Evolutionary conservation across 35 echinoderm and acorn worm genomes (phyloP).

Genomic region (Ptychodera flava): DNA sequence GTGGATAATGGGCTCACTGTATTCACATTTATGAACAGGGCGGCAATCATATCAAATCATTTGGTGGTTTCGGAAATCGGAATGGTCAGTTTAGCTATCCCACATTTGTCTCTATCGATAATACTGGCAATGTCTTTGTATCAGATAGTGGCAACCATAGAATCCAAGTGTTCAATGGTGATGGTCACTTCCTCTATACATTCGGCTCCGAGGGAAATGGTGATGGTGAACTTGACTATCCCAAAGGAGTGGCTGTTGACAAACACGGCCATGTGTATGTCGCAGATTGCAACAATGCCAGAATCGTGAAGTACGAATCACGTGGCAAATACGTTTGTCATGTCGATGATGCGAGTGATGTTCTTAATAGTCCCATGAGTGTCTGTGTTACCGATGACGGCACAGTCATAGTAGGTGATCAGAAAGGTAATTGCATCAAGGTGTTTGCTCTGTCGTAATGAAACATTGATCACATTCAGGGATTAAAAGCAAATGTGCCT

Average conservation of each 20-base stretch:
- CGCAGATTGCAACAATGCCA: neutral
- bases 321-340: constrained; percentile 11
- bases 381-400: constrained; percentile 37
- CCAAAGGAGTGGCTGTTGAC: neutral
- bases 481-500: too few relatives aligned
- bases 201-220: neutral
- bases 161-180: neutral
- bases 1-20: too few relatives aligned
- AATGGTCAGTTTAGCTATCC: neutral
- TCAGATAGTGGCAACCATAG: neutral
- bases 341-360: constrained; percentile 48
- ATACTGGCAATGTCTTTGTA: neutral
- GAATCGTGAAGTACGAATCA: neutral
- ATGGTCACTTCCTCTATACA: neutral
- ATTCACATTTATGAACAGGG: neutral
- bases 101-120: neutral
- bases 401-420: neutral
- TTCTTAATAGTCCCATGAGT: constrained; percentile 36
- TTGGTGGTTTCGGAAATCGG: neutral
- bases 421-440: neutral
- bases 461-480: too few relatives aligned
- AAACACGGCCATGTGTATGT: neutral
- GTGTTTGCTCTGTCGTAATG: neutral
- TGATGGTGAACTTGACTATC: neutral
- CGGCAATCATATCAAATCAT: neutral